Conservation (phyloP, 2,113 vertebrate species). For the Donacobius atricapilla region DNA sequence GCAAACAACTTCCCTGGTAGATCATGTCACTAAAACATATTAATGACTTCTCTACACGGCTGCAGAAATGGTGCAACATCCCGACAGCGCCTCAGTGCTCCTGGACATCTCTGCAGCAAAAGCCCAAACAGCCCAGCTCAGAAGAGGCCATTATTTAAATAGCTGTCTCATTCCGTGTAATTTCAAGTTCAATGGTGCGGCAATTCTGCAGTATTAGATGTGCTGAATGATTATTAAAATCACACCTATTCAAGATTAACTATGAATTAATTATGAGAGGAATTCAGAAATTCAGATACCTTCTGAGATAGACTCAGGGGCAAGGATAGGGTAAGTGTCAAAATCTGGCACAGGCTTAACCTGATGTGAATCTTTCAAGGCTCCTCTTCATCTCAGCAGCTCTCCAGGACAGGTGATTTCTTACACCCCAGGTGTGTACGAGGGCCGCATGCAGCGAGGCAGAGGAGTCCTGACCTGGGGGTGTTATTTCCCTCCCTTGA, state of each 20-base stretch:
- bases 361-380: background rate
- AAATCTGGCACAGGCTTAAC: background rate
- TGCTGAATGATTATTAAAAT: slow-evolving; percentile 65
- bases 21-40: background rate
- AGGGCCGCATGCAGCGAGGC: background rate
- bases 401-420: background rate
- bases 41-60: background rate
- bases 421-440: background rate
- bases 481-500: background rate
- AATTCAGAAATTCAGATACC: slow-evolving; percentile 32
- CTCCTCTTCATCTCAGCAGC: background rate
- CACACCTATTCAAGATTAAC: slow-evolving; percentile 63
- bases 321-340: background rate
- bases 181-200: slow-evolving; percentile 54
- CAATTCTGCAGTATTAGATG: slow-evolving; percentile 61
- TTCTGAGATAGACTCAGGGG: background rate
- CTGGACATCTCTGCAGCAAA: slow-evolving; percentile 16
- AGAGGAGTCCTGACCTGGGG: background rate
- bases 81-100: background rate
- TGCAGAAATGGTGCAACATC: background rate
- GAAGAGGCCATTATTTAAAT: slow-evolving; percentile 60
- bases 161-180: slow-evolving; percentile 59
- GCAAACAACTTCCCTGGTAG: background rate
- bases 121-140: slow-evolving; percentile 11
- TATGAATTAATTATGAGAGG: slow-evolving; percentile 64